These are phyloP conservation scores for Tinamus guttatus DNA, from an alignment of 2,113 vertebrate genomes.

Conservation along the genomic window DNA sequence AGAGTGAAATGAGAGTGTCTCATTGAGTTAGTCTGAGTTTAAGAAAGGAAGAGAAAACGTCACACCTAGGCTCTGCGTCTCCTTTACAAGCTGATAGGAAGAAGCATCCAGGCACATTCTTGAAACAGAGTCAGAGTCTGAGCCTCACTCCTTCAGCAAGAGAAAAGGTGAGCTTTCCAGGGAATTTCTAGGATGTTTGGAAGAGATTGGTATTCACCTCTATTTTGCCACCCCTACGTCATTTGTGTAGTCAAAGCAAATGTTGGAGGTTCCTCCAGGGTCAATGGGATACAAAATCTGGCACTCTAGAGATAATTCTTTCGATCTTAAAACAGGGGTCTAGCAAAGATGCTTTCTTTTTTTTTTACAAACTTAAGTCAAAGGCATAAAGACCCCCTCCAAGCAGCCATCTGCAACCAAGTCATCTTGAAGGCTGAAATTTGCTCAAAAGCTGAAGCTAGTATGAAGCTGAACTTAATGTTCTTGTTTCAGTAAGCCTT, in stretches of 20 bases:
- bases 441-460: not conserved
- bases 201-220: not conserved
- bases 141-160: accelerated
- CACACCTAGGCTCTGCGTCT: not conserved
- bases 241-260: not conserved
- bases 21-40: not conserved
- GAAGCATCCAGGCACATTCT: not conserved
- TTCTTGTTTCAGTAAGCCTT: not conserved
- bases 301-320: not conserved
- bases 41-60: not conserved
- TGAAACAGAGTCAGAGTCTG: not conserved
- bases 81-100: not conserved
- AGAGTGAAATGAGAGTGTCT: not conserved
- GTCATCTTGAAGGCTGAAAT: not conserved
- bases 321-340: not conserved
- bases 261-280: accelerated
- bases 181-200: not conserved
- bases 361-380: not conserved
- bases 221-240: not conserved
- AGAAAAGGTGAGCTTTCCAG: not conserved
- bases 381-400: not conserved
- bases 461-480: not conserved
- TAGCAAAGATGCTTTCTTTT: not conserved
- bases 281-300: not conserved
- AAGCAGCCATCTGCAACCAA: not conserved